Evolutionary conservation across 1,140 invertebrate genomes (phyloP).

Genomic region (Stegodyphus dumicola): DNA sequence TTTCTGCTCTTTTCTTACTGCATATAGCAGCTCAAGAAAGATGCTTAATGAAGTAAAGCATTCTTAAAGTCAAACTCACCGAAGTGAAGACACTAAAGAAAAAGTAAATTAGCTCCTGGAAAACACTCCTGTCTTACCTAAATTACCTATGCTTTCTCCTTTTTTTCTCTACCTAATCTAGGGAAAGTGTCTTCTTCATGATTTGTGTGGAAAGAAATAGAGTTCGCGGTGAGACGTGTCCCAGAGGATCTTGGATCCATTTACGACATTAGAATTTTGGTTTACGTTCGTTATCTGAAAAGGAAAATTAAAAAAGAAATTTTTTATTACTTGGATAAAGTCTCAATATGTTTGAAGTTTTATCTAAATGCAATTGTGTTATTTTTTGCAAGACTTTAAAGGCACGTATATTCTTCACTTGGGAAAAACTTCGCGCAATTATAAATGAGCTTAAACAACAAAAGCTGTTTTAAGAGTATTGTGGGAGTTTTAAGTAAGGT

Average conservation of each 20-base stretch:
- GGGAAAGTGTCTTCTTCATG: no score
- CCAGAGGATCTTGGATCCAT: constrained; percentile 26
- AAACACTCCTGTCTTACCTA: constrained; percentile 22
- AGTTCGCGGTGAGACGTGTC: constrained; percentile 5
- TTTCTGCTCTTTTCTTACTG: not conserved
- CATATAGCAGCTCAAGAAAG: constrained; percentile 18
- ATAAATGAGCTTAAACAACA: no score
- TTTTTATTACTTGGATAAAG: no score
- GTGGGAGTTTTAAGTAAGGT: no score
- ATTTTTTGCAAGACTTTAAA: no score
- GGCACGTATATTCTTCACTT: no score
- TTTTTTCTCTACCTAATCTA: not conserved
- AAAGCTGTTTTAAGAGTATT: no score
- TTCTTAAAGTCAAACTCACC: constrained; percentile 24
- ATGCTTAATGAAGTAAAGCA: constrained; percentile 44
- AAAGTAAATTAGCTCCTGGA: constrained; percentile 36
- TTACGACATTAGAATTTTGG: constrained; percentile 30
- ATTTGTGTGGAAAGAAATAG: constrained; percentile 5
- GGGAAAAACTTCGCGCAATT: no score
- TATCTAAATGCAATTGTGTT: no score
- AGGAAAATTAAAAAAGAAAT: not conserved
- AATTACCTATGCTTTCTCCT: constrained; percentile 23
- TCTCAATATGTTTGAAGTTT: no score
- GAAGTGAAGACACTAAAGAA: not conserved
- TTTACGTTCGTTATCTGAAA: constrained; percentile 36